These are phyloP conservation scores for Tholera decimalis DNA, from an alignment of 2,888 invertebrate species.

Conservation along the genomic window DNA sequence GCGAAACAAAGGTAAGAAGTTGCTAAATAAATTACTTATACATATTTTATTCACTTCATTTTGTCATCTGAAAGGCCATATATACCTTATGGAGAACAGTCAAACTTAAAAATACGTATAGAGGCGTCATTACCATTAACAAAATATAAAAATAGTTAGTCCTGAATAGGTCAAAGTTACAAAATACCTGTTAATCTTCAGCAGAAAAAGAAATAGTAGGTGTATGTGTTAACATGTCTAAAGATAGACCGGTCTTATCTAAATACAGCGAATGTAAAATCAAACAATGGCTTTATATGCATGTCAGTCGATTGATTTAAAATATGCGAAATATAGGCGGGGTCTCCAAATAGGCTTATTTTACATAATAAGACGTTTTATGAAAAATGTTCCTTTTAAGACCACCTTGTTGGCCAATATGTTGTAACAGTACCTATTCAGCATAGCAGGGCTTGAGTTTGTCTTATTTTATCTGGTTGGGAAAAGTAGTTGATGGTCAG, in stretches of 20 bases:
- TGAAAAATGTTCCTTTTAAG: slow-evolving; percentile 4
- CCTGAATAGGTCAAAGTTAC: neutral
- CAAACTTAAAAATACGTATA: no score
- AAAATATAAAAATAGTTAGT: no score
- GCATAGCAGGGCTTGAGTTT: no score
- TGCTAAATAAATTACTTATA: neutral
- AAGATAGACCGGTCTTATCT: slow-evolving; percentile 25
- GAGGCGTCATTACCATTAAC: no score
- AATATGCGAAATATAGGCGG: slow-evolving; percentile 15
- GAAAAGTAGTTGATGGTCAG: no score
- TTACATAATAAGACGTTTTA: slow-evolving; percentile 1
- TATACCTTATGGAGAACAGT: no score
- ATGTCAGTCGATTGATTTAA: slow-evolving; percentile 17
- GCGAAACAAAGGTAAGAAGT: no score
- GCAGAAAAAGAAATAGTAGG: neutral
- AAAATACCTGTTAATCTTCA: slow-evolving; percentile 13
- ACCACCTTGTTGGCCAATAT: neutral
- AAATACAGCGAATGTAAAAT: slow-evolving; percentile 31
- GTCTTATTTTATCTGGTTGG: no score
- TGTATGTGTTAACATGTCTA: slow-evolving; percentile 5
- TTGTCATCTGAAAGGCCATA: no score
- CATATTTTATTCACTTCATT: no score
- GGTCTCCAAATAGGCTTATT: neutral
- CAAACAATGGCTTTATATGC: slow-evolving; percentile 31
- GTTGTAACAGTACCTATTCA: no score